Base-by-base conservation (phyloP, 1,140 invertebrate genomes). In the Drosophila teissieri region DNA sequence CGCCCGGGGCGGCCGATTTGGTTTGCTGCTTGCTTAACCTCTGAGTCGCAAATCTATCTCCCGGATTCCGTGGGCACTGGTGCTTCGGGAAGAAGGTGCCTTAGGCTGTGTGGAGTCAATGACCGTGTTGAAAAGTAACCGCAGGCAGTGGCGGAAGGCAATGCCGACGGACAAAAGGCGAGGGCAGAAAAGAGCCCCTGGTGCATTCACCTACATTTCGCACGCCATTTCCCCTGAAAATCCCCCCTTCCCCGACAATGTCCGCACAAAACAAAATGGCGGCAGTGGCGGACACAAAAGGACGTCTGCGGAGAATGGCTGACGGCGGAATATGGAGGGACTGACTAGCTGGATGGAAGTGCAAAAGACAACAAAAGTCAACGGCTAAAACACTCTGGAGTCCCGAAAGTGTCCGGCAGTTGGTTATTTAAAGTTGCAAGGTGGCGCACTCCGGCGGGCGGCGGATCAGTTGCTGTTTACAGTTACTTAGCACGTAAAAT, bases 161-260 rank as follows among this genome's bases (percentile, higher is more conserved):
- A 15, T 31, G 42, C 45, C 53, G 31, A n/a, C 56, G 64, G 52
- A 49, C 56, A 61, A 49, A 74, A 61, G 68, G 56, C 70, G 62
- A 57, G 31, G 34, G 51, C 44, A 36, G 42, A 31, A 36, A 64
- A 72, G 58, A 42, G 60, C 37, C 67, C 46, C 78, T 73, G 83
- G 83, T 89, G 80, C 83, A 88, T 89, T 89, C 83, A 88, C 83
- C 83, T 83, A 88, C 75, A 89, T 78, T 78, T 78, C 56, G 75
- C 75, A 78, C 75, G 65, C 73, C 75, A 78, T 83, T 88, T 83
- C 73, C 60, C 69, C 63, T 39, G 14, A 11, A n/a, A n/a, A 10
- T 15, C n/a, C 40, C 10, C 49, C 44, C 45, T 57, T 54, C 51
- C 40, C 14, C 12, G 11, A 31, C 48, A 34, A 34, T 62, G 68